Evolutionary conservation across 2,888 invertebrate species (phyloP).

Genomic region (Mythimna ferrago): DNA sequence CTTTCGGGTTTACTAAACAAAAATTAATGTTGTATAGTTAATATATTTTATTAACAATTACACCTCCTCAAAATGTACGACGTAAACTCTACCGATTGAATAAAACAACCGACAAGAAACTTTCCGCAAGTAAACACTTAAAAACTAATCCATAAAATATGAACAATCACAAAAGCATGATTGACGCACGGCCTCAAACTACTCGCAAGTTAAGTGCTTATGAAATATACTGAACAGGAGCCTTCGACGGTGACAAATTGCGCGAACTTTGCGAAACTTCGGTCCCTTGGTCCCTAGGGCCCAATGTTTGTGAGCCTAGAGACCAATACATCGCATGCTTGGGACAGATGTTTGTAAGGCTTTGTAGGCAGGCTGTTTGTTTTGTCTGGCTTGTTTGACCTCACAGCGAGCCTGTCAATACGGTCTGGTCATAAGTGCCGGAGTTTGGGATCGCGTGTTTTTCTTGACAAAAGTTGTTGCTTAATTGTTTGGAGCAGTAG

Average conservation of each 20-base stretch:
- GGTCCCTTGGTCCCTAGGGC: slow-evolving; percentile 30
- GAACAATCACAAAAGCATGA: slow-evolving; percentile 39
- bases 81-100: background rate
- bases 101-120: background rate
- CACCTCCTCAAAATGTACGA: too few relatives aligned
- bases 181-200: slow-evolving; percentile 32
- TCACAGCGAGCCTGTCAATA: slow-evolving; percentile 35
- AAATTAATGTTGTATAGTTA: too few relatives aligned
- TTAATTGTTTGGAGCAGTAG: slow-evolving; percentile 19
- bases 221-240: slow-evolving; percentile 48
- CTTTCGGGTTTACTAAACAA: too few relatives aligned
- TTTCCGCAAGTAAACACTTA: background rate
- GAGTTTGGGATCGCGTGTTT: slow-evolving; percentile 23
- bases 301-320: slow-evolving; percentile 39
- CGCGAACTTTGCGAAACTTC: slow-evolving; percentile 51
- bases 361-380: slow-evolving; percentile 33
- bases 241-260: slow-evolving; percentile 58
- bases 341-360: slow-evolving; percentile 39
- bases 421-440: slow-evolving; percentile 34
- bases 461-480: slow-evolving; percentile 31
- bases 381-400: slow-evolving; percentile 32
- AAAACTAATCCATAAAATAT: slow-evolving; percentile 24
- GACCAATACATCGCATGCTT: slow-evolving; percentile 37
- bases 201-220: slow-evolving; percentile 46
- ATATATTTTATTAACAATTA: too few relatives aligned